Evolutionary conservation across 2,888 invertebrate species (phyloP), one percentile per base, ranked within the genome.

Genomic region (Heliconius charithonia): DNA sequence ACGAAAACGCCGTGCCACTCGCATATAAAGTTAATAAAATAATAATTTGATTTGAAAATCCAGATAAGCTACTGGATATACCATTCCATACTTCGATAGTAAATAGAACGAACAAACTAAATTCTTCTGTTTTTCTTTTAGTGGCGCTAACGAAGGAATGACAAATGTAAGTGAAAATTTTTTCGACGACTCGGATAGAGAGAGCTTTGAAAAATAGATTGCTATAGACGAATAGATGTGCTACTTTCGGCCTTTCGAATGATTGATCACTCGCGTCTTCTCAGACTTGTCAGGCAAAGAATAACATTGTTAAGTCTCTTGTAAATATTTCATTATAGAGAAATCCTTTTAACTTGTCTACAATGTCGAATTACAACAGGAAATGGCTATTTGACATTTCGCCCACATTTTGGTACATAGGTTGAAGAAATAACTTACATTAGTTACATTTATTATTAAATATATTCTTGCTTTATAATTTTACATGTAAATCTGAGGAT

Each of bases 281-380:
- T 89, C 86, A 87, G 87, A 90, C 91, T 91, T 92, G 93, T 92
- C 92, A 92, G 89, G 83, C 90, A 89, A 91, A 93, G 92, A 94
- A 95, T 93, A 94, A 94, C 93, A 93, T 91, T 94, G 93, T 92
- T 91, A 91, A 88, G 86, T 88, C 89, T 87, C 91, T 91, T 92
- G 93, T 94, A 92, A 92, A 91, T 90, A 91, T 91, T 90, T 91
- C 89, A 88, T 86, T 89, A 89, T 87, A 84, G 88, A 89, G 82
- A 91, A 93, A 93, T 92, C 91, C 90, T 90, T 90, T 92, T 91
- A 83, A 87, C 85, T 83, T 86, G 85, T 84, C 82, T 84, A 84
- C 83, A 86, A 87, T 75, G 70, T 67, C 37, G 74, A 75, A 78
- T 87, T 84, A 83, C 83, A 83, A 83, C 76, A 37, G 80, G 81